Evolutionary conservation across 1,140 invertebrate genomes (phyloP).

Genomic region (Lamellibrachia luymesi): DNA sequence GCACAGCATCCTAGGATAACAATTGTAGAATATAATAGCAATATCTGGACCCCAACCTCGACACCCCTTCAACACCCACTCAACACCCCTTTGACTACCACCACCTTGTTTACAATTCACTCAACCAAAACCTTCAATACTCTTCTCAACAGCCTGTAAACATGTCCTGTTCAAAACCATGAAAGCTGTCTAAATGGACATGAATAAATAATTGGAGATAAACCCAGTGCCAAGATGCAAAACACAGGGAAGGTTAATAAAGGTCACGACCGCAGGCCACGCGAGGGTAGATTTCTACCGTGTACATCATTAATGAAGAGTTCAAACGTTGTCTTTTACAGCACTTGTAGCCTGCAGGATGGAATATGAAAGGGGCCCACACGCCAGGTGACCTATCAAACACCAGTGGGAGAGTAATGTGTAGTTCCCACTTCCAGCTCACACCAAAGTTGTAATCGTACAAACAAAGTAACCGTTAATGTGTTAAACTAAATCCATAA

Average conservation of each 20-base stretch:
- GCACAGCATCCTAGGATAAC: background rate
- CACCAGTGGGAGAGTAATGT: background rate
- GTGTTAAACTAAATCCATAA: background rate
- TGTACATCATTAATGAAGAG: background rate
- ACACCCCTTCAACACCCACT: no score
- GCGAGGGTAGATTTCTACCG: background rate
- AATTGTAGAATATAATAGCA: background rate
- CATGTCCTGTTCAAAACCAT: background rate
- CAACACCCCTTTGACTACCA: no score
- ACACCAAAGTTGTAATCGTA: background rate
- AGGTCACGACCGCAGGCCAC: background rate
- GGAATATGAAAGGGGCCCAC: background rate
- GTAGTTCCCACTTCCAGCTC: background rate
- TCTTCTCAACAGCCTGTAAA: background rate
- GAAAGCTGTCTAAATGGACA: background rate
- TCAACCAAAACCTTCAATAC: background rate
- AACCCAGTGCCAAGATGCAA: background rate
- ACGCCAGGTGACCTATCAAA: background rate
- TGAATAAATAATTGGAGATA: background rate
- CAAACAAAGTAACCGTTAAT: background rate
- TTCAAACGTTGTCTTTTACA: background rate
- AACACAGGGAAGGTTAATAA: background rate
- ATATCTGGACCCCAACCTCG: background rate
- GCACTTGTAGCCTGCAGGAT: background rate
- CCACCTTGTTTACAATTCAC: background rate